phyloP scores from a whole-genome alignment of 2,888 invertebrate genomes.

The Troides helena region DNA sequence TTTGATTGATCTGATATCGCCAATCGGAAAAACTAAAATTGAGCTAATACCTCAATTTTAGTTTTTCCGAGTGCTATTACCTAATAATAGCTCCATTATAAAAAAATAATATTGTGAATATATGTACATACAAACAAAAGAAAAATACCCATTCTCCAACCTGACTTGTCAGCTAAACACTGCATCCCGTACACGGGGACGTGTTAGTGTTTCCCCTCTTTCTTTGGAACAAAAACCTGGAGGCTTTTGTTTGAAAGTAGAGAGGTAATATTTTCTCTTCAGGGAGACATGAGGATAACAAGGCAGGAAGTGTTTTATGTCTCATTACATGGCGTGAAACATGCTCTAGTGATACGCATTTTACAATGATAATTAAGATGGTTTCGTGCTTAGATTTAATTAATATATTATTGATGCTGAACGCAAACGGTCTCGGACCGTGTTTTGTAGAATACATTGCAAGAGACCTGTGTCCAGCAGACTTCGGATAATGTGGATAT shows the following conservation, averaged over 20 bases:
- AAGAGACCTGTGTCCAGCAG: too few species aligned
- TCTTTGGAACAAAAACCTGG: constrained; percentile 18
- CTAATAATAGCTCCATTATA: too few species aligned
- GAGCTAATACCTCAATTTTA: too few species aligned
- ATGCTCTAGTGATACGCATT: constrained; percentile 3
- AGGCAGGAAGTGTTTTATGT: constrained; percentile 22
- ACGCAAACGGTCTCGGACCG: too few species aligned
- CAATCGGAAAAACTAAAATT: too few species aligned
- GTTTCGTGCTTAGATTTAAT: neutral
- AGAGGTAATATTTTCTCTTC: constrained; percentile 26
- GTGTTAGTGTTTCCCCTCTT: constrained; percentile 18
- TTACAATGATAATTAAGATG: neutral
- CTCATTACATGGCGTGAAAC: constrained; percentile 16
- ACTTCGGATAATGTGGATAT: too few species aligned
- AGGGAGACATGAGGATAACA: constrained; percentile 19
- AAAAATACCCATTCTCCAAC: constrained; percentile 4
- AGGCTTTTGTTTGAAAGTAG: constrained; percentile 26
- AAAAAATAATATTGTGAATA: too few species aligned
- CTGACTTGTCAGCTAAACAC: constrained; percentile 19
- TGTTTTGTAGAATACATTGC: too few species aligned
- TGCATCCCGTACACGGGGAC: constrained; percentile 1
- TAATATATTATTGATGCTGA: neutral
- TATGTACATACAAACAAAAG: neutral
- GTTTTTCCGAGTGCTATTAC: too few species aligned
- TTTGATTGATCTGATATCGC: too few species aligned